Evolutionary conservation across 2,113 vertebrate genomes (phyloP).

Genomic region (Monopterus albus): DNA sequence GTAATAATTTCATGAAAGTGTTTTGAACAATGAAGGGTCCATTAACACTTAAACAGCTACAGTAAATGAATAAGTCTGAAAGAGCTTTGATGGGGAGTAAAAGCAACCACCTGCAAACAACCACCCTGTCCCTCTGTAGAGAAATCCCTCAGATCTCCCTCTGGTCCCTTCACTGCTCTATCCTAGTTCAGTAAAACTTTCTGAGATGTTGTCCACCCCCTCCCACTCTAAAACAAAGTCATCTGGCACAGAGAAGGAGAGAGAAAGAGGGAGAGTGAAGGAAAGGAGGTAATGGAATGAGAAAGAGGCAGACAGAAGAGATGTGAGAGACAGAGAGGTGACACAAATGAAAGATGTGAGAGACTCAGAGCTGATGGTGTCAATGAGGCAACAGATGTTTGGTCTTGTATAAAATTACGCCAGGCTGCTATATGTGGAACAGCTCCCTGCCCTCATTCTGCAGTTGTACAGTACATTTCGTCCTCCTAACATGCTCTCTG

Average conservation of each 20-base stretch:
- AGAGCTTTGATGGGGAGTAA: slow-evolving; percentile 7
- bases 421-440: slow-evolving; percentile 32
- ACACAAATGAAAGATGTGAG: slow-evolving; percentile 9
- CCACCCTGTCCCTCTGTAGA: slow-evolving; percentile 53
- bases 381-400: slow-evolving; percentile 52
- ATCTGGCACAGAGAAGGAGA: background rate
- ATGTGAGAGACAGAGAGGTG: slow-evolving; percentile 10
- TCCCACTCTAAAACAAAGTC: slow-evolving; percentile 16
- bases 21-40: background rate
- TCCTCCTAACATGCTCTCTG: slow-evolving; percentile 13
- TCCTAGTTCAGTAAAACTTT: slow-evolving; percentile 66
- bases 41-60: slow-evolving; percentile 9
- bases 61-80: slow-evolving; percentile 9
- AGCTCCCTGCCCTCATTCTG: slow-evolving; percentile 48
- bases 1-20: too few relatives aligned
- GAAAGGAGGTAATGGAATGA: background rate
- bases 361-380: background rate
- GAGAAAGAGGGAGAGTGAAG: background rate
- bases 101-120: slow-evolving; percentile 42
- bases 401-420: slow-evolving; percentile 28
- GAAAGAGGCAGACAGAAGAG: background rate
- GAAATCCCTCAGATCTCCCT: slow-evolving; percentile 39
- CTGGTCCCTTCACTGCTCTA: slow-evolving; percentile 39
- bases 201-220: slow-evolving; percentile 23
- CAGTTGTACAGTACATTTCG: slow-evolving; percentile 33